Evolutionary conservation across 2,797 vertebrate genomes (phyloP).

Genomic region (Scarus forsteni): DNA sequence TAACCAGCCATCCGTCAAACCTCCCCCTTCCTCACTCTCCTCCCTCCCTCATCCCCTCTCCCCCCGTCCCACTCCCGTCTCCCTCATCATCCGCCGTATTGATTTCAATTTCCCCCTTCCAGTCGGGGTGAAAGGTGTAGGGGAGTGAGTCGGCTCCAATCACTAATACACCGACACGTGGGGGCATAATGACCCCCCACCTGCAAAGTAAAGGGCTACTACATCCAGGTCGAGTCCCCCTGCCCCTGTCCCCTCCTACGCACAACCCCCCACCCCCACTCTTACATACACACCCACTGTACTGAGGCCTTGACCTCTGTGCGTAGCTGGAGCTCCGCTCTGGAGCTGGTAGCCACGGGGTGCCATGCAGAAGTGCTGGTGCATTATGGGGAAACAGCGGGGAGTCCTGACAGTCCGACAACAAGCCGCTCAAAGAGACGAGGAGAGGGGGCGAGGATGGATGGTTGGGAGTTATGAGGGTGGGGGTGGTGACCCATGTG

Average conservation of each 20-base stretch:
- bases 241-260: too few species aligned
- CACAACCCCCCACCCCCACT: not conserved
- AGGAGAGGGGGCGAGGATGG: not conserved
- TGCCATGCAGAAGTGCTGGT: slow-evolving; percentile 39
- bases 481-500: slow-evolving; percentile 7
- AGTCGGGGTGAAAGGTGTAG: slow-evolving; percentile 67
- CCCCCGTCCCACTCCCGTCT: slow-evolving; percentile 49
- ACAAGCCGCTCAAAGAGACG: slow-evolving; percentile 48
- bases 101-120: slow-evolving; percentile 76
- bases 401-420: slow-evolving; percentile 55
- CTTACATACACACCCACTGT: slow-evolving; percentile 19
- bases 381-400: slow-evolving; percentile 61
- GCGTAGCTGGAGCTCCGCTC: slow-evolving; percentile 17
- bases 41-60: not conserved
- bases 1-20: slow-evolving; percentile 76
- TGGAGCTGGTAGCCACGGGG: slow-evolving; percentile 36
- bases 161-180: slow-evolving; percentile 35
- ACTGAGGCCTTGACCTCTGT: slow-evolving; percentile 23
- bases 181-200: slow-evolving; percentile 58
- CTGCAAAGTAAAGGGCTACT: slow-evolving; percentile 28
- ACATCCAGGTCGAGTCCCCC: slow-evolving; percentile 72
- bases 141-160: slow-evolving; percentile 62
- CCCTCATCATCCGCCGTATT: slow-evolving; percentile 77
- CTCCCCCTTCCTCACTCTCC: not conserved
- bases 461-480: not conserved